Evolutionary conservation across 1,140 invertebrate species (phyloP).

Genomic region (Scaptodrosophila lebanonensis): DNA sequence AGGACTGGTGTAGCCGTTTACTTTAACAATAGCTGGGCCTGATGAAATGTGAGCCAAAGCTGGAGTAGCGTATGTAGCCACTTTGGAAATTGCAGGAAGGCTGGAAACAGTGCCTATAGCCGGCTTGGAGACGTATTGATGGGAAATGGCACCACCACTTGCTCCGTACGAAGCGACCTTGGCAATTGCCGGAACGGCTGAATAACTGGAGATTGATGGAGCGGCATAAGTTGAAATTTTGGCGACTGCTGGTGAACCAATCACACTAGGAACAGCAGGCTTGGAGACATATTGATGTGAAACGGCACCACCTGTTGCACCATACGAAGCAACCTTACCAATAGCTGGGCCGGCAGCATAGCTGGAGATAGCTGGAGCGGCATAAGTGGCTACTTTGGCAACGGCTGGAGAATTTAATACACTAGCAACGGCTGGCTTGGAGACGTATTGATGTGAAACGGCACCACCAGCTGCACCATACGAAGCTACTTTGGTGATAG

Average conservation of each 20-base stretch:
- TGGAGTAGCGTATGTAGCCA: slow-evolving; percentile 15
- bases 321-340: slow-evolving; percentile 14
- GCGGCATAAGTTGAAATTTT: slow-evolving; percentile 11
- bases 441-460: slow-evolving; percentile 49
- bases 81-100: background rate
- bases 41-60: slow-evolving; percentile 22
- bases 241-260: slow-evolving; percentile 12
- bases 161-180: slow-evolving; percentile 25
- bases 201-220: slow-evolving; percentile 18
- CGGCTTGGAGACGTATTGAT: slow-evolving; percentile 39
- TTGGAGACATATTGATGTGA: slow-evolving; percentile 50
- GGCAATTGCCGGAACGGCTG: slow-evolving; percentile 31
- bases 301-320: slow-evolving; percentile 11
- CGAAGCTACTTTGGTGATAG: slow-evolving; percentile 24
- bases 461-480: slow-evolving; percentile 30
- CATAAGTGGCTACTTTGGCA: slow-evolving; percentile 38
- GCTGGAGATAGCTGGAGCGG: slow-evolving; percentile 32
- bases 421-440: slow-evolving; percentile 39
- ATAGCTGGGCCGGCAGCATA: slow-evolving; percentile 24
- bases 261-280: no score
- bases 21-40: no score
- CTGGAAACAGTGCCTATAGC: slow-evolving; percentile 9
- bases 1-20: no score
- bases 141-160: slow-evolving; percentile 29
- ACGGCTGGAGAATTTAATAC: slow-evolving; percentile 36